Base-by-base conservation (phyloP, 2,797 vertebrate genomes). In the Anisognathus igniventris region DNA sequence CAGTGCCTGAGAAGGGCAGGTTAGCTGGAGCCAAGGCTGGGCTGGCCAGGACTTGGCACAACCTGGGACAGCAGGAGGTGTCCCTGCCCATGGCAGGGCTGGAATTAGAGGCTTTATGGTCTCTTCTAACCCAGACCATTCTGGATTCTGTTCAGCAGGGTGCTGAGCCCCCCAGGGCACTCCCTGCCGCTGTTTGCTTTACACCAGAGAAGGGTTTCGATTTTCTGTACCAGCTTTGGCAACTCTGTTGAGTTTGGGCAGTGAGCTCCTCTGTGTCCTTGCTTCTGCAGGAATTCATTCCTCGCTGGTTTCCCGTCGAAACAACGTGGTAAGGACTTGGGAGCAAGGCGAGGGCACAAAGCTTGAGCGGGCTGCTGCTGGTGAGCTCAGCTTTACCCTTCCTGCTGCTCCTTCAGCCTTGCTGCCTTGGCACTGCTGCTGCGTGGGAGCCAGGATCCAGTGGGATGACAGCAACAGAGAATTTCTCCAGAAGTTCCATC, bases 61-160 rank as follows among this genome's bases (percentile, higher is more conserved):
- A 0, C 23, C 23, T 13, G 37, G 25, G 37, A 8, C 3, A 12
- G 18, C 8, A 5, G 22, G 22, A 56, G 31, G 12, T n/a, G 31
- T 16, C 35, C 31, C 58, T 42, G 57, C 18, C 56, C 50, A 4
- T 0, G 35, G 42, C 31, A 19, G 24, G 17, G 25, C 5, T 23
- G 66, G n/a, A 5, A 18, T 40, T 9, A 24, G 28, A 44, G n/a
- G 50, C 12, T 44, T n/a, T 17, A 3, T n/a, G 50, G 31, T 20
- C 23, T 11, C n/a, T 72, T 14, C n/a, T 35, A 14, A 21, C 28
- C 28, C 51, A 45, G 58, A 51, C 23, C 14, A 1, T 6, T 28
- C 28, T 5, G 16, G 42, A 16, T 7, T 17, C 35, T 12, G 1
- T 0, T 19, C 1, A 0, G 27, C 0, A 4, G 4, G 35, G 40